Percentiles rank a stretch among this genome's conserved stretches.
Evolutionary conservation across 2,888 invertebrate species (phyloP).

Genomic region (Glaucopsyche alexis): DNA sequence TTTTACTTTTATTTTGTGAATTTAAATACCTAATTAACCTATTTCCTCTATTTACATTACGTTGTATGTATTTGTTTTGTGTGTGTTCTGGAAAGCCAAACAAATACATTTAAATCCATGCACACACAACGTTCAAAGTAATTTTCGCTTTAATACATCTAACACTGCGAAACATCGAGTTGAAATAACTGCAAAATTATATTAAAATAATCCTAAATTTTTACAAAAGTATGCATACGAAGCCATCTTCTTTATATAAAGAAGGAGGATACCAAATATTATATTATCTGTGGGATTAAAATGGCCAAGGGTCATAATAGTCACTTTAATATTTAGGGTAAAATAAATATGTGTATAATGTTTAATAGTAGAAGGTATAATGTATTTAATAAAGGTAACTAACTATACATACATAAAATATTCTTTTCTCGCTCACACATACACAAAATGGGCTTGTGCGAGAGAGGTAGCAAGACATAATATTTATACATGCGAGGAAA

Average conservation of each 20-base stretch:
- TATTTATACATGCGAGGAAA: background rate
- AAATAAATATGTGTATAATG: background rate
- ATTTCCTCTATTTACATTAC: background rate
- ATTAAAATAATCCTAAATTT: background rate
- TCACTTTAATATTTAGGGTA: background rate
- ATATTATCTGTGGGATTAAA: background rate
- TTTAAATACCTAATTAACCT: background rate
- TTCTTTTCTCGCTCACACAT: background rate
- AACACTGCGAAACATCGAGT: background rate
- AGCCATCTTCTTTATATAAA: too few species aligned
- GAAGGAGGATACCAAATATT: background rate
- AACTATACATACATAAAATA: background rate
- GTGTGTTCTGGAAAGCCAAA: constrained; percentile 36
- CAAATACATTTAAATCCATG: constrained; percentile 32
- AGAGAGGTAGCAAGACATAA: background rate
- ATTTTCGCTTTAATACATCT: background rate
- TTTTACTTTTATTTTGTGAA: background rate
- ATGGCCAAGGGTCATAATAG: background rate
- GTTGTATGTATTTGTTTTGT: constrained; percentile 34
- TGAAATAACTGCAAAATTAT: constrained; percentile 14
- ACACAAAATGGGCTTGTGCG: background rate
- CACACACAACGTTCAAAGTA: constrained; percentile 26
- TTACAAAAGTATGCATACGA: background rate
- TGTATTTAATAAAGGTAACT: background rate
- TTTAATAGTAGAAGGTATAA: background rate